Conservation (phyloP, 2,888 invertebrate genomes). For the Bimastos eiseni region DNA sequence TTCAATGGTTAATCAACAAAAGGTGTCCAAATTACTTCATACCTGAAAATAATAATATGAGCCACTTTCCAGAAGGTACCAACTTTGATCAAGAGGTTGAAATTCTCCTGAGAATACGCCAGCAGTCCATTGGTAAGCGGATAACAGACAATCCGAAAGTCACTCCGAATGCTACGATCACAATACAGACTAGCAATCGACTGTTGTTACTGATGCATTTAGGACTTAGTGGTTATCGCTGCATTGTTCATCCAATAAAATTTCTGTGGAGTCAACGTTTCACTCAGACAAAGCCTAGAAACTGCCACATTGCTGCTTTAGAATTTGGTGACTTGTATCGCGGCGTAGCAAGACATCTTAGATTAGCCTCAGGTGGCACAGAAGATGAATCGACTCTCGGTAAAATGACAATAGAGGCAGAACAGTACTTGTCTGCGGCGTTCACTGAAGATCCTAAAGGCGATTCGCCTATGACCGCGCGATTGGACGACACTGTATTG, state of each 20-base stretch:
- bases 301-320: not conserved
- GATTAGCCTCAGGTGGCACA: not conserved
- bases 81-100: not conserved
- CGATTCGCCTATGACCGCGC: not conserved
- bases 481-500: not conserved
- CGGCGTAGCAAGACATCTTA: not conserved
- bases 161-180: not conserved
- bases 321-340: constrained; percentile 1
- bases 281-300: not conserved
- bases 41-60: not conserved
- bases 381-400: not conserved
- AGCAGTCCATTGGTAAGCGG: not conserved
- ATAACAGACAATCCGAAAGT: not conserved
- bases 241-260: not conserved
- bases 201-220: not conserved
- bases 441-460: not conserved
- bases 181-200: not conserved
- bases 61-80: not conserved
- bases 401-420: not conserved
- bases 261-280: not conserved
- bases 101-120: not conserved
- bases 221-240: not conserved
- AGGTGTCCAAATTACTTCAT: not conserved
- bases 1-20: constrained; percentile 2
- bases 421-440: not conserved